phyloP scores from a whole-genome alignment of 2,888 invertebrate species.

The Lasioglossum marginatum region DNA sequence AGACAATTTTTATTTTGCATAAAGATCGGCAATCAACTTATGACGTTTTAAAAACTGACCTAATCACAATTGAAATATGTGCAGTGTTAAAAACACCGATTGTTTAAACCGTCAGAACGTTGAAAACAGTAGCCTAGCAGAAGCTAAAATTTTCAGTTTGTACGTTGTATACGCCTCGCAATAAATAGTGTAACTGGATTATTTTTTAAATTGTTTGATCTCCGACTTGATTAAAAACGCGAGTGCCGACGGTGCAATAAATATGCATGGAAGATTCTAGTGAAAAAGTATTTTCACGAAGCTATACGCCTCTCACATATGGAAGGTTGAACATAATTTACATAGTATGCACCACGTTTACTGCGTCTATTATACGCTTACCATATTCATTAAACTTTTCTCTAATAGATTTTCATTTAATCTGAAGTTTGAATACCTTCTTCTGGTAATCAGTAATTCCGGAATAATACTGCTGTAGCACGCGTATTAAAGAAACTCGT shows the following conservation, averaged over 20 bases:
- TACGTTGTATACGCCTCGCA: background rate
- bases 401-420: conserved; percentile 5
- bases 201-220: background rate
- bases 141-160: background rate
- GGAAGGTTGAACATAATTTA: background rate
- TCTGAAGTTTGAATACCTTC: background rate
- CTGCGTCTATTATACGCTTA: background rate
- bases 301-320: background rate
- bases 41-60: no score
- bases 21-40: no score
- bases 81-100: no score
- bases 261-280: background rate
- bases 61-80: no score
- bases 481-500: background rate
- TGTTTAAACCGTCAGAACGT: no score
- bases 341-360: background rate
- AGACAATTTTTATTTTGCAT: no score
- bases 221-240: background rate
- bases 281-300: background rate
- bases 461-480: background rate
- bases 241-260: background rate
- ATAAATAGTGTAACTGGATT: background rate
- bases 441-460: background rate
- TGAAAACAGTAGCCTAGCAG: no score
- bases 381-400: background rate